Evolutionary conservation across 64 coral and sea anemone species (phyloP).

Genomic region (Acropora tenuis): DNA sequence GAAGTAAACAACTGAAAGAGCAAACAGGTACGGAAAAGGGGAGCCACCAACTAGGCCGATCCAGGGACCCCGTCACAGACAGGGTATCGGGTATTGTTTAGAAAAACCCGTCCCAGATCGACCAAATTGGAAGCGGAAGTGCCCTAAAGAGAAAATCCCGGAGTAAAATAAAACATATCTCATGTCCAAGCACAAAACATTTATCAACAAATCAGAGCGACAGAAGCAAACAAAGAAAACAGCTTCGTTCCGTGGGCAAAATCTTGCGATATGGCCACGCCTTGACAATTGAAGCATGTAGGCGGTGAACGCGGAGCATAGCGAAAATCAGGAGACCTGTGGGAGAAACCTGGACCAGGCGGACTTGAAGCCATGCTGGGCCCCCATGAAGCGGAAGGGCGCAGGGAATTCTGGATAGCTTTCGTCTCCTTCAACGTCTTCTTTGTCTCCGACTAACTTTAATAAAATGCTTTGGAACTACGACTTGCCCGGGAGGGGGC

Average conservation of each 20-base stretch:
- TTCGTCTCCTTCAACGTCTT: not conserved
- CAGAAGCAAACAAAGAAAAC: not conserved
- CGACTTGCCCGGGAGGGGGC: not conserved
- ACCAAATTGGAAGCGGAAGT: constrained; percentile 19
- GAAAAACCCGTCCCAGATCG: constrained; percentile 24
- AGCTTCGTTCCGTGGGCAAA: not conserved
- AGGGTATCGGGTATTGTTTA: constrained; percentile 33
- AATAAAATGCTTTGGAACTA: not conserved
- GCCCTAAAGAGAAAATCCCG: not conserved
- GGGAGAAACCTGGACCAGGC: not conserved
- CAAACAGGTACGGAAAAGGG: not conserved
- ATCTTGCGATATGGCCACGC: not conserved
- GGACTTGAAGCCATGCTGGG: not conserved
- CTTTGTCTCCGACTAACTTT: not conserved
- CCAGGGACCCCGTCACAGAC: constrained; percentile 38
- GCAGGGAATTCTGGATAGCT: not conserved
- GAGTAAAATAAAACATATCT: not conserved
- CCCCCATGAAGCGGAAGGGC: not conserved
- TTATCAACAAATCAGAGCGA: constrained; percentile 2
- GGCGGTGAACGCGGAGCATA: not conserved
- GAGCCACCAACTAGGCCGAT: constrained; percentile 24
- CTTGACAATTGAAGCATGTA: not conserved
- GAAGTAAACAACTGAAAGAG: not conserved
- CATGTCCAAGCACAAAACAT: not conserved
- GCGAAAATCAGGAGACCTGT: not conserved